Percentiles rank a stretch among this genome's conserved stretches.
phyloP scores from a whole-genome alignment of 2,797 vertebrate species.

The Phataginus tetradactyla region DNA sequence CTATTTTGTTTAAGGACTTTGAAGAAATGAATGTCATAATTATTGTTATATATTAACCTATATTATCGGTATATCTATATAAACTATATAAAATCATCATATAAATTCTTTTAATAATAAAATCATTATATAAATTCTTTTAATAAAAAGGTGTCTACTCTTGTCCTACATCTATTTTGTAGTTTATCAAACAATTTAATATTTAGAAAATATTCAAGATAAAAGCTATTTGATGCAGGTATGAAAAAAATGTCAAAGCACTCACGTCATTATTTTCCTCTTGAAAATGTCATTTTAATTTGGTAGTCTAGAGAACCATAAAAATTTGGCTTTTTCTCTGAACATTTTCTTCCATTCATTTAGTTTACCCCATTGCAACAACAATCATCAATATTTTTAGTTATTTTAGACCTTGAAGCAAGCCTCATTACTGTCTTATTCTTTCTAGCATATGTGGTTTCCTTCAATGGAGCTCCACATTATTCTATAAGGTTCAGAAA shows the following conservation, averaged over 20 bases:
- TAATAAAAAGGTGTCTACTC: background rate
- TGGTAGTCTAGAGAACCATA: background rate
- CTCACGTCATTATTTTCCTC: conserved; percentile 21
- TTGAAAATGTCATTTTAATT: conserved; percentile 43
- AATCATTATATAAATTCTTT: background rate
- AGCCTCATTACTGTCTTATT: background rate
- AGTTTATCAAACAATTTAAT: background rate
- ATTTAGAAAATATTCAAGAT: conserved; percentile 29
- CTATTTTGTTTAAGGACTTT: background rate
- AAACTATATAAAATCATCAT: background rate
- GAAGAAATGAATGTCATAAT: background rate
- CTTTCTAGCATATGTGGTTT: background rate
- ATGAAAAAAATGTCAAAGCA: background rate
- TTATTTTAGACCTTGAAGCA: background rate
- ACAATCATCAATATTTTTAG: background rate
- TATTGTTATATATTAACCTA: background rate
- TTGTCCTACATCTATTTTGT: background rate
- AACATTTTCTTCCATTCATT: background rate
- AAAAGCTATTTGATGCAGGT: background rate
- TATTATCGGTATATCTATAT: background rate
- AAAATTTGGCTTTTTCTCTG: background rate
- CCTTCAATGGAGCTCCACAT: background rate
- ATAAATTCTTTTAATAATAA: background rate
- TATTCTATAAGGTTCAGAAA: background rate
- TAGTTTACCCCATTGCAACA: background rate